Evolutionary conservation across 2,113 vertebrate species (phyloP).

Genomic region (Leptobrachium ailaonicum): DNA sequence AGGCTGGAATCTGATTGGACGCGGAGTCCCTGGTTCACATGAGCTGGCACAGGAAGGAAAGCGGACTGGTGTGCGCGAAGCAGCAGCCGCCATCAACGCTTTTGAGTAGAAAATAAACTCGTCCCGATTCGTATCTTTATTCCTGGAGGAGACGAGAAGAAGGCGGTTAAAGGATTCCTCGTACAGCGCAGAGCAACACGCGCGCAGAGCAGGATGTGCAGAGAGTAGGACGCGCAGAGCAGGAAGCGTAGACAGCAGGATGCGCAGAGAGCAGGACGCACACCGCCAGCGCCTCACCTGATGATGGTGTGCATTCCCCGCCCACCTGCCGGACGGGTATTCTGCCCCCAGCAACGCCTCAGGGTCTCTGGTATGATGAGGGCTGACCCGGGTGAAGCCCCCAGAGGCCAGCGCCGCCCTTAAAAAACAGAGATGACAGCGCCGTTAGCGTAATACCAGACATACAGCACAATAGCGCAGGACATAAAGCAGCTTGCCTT

Average conservation of each 20-base stretch:
- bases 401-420: slow-evolving; percentile 86
- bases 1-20: too few relatives aligned
- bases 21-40: slow-evolving; percentile 63
- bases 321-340: slow-evolving; percentile 85
- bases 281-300: slow-evolving; percentile 65
- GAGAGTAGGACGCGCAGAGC: background rate
- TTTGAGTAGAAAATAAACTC: slow-evolving; percentile 95
- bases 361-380: slow-evolving; percentile 81
- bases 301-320: slow-evolving; percentile 92
- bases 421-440: too few relatives aligned
- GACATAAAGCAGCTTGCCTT: background rate
- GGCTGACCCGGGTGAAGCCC: slow-evolving; percentile 88
- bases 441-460: rapidly evolving
- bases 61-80: slow-evolving; percentile 88
- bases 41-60: slow-evolving; percentile 86
- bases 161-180: background rate
- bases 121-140: slow-evolving; percentile 86
- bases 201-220: background rate
- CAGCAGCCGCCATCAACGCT: slow-evolving; percentile 88
- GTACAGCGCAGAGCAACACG: background rate
- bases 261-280: background rate
- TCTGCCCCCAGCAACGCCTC: slow-evolving; percentile 82
- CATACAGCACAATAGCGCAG: too few relatives aligned
- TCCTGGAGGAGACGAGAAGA: slow-evolving; percentile 63
- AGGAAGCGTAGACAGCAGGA: background rate